Conservation (phyloP, 1,140 invertebrate genomes). For the Metopolophium dirhodum region DNA sequence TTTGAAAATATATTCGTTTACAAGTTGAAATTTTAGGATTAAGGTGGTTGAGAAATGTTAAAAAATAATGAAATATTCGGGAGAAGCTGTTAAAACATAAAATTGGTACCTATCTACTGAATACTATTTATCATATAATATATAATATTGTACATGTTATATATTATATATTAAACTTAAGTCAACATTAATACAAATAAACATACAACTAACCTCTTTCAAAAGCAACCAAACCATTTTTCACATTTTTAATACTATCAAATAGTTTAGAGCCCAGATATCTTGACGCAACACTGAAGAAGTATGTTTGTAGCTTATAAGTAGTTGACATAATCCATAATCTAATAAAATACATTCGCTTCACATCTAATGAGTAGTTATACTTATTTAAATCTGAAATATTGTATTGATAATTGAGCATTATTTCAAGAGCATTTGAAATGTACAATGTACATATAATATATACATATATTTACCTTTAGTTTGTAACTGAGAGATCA, state of each 20-base stretch:
- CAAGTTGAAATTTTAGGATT: neutral
- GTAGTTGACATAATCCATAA: slow-evolving; percentile 54
- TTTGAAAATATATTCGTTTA: too few species aligned
- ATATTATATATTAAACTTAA: neutral
- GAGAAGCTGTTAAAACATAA: neutral
- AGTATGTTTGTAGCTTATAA: slow-evolving; percentile 50
- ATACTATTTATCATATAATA: neutral
- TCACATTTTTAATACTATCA: slow-evolving; percentile 50
- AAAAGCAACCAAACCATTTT: slow-evolving; percentile 51
- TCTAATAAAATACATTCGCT: slow-evolving; percentile 52
- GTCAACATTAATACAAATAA: neutral
- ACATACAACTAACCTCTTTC: neutral
- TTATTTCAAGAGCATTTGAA: neutral
- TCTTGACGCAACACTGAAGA: slow-evolving; percentile 51
- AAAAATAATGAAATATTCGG: neutral
- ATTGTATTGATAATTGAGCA: neutral
- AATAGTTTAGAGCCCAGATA: slow-evolving; percentile 46
- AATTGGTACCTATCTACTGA: neutral
- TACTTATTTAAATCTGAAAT: slow-evolving; percentile 54
- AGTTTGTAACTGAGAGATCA: slow-evolving; percentile 52
- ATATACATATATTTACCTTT: neutral
- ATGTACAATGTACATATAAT: neutral
- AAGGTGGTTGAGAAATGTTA: neutral
- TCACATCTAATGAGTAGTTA: slow-evolving; percentile 42
- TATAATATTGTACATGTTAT: too few species aligned